Base-by-base conservation (phyloP, 2,797 vertebrate species). In the Knipowitschia caucasica region DNA sequence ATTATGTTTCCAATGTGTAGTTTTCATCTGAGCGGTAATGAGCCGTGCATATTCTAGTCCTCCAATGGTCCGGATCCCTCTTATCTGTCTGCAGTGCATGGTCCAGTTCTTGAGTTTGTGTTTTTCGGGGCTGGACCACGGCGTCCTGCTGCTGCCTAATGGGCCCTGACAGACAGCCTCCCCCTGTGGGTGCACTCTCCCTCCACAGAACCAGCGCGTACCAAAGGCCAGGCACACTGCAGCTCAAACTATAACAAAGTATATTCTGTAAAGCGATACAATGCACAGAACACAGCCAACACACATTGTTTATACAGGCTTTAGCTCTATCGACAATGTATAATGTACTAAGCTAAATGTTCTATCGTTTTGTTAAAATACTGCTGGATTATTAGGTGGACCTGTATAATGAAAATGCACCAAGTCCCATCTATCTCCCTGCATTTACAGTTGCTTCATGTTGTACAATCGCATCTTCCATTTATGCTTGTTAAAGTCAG, bases 131-230 rank as follows among this genome's bases (percentile, higher is more conserved):
- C 66, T 65, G 8, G 53, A 68, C 40, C 55, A 49, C 56, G 63
- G 61, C 42, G 4, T 69, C 64, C 76, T 20, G 52, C 61, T 58
- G 64, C 68, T 69, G 64, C 72, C 31, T 73, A 80, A 78, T 76
- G 76, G 74, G 72, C 72, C 64, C 70, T 73, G 74, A 74, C 74
- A 78, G 64, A 7, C 73, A 44, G 25, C 9, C 51, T 23, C 61
- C 59, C 33, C 57, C 52, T 0, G 10, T 51, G 67, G 65, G 64
- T 70, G 56, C 63, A 71, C 74, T 73, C 63, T 73, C 47, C 56
- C 67, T 67, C 43, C 62, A 56, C 49, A 54, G 61, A 77, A 53
- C 1, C 33, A 55, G 66, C 59, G 51, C 43, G 23, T 38, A 15
- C 38, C 47, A 70, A 66, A 60, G 64, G 64, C 70, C 38, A 69